Percentiles rank a stretch among this genome's conserved stretches.
Evolutionary conservation across 2,797 vertebrate genomes (phyloP).

Genomic region (Fistularia tabacaria): DNA sequence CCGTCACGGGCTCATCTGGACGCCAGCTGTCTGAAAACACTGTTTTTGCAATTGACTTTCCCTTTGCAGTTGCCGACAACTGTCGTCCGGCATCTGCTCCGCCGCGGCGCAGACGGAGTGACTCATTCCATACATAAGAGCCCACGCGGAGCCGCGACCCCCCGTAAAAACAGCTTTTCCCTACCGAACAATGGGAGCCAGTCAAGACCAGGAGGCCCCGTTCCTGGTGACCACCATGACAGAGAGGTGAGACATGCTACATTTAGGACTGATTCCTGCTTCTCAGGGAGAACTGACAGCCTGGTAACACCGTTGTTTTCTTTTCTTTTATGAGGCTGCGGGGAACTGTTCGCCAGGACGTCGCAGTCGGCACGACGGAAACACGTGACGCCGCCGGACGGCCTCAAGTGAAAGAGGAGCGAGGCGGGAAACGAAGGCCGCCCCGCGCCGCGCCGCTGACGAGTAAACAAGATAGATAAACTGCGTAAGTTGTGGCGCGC

Average conservation of each 20-base stretch:
- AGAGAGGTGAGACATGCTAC: constrained; percentile 48
- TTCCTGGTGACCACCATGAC: constrained; percentile 28
- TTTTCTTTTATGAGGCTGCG: not conserved
- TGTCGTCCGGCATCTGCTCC: constrained; percentile 44
- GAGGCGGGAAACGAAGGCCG: constrained; percentile 1
- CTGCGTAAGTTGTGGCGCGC: too few species aligned
- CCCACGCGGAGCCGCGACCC: constrained; percentile 14
- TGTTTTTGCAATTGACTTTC: constrained; percentile 31
- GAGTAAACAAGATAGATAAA: not conserved
- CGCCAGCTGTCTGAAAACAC: constrained; percentile 57
- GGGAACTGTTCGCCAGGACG: not conserved
- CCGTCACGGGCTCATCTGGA: constrained; percentile 52
- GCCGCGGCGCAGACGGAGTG: constrained; percentile 19
- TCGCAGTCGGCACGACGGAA: not conserved
- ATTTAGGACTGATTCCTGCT: constrained; percentile 18
- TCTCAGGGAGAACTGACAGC: constrained; percentile 1
- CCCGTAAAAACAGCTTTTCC: constrained; percentile 40
- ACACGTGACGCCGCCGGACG: not conserved
- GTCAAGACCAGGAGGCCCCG: constrained; percentile 21
- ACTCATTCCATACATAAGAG: constrained; percentile 24
- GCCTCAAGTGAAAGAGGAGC: not conserved
- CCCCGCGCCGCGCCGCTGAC: not conserved
- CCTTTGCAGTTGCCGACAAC: constrained; percentile 40
- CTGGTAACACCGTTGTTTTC: not conserved
- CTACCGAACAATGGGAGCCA: constrained; percentile 38